A percentile compares a stretch with the other conserved stretches of the same genome.
phyloP scores from a whole-genome alignment of 2,888 invertebrate genomes.

The Pristionchus arcanus region DNA sequence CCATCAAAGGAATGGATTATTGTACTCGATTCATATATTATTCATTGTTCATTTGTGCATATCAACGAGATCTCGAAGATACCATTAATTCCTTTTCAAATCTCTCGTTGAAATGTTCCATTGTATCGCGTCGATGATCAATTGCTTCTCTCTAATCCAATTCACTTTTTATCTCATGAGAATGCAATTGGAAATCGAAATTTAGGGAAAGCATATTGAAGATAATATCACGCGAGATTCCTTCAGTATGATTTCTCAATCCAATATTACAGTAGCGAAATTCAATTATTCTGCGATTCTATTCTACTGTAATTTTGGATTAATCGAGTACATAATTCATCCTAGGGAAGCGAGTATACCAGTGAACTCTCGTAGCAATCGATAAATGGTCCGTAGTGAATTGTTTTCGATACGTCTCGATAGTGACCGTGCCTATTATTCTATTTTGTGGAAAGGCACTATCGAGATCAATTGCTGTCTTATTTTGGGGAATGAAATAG shows the following conservation, averaged over 20 bases:
- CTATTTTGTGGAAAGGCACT: not conserved
- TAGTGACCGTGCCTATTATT: not conserved
- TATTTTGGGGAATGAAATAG: conserved; percentile 34
- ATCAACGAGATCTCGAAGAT: conserved; percentile 26
- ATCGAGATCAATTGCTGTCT: conserved; percentile 29
- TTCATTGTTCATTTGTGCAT: conserved; percentile 50
- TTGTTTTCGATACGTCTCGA: conserved; percentile 14
- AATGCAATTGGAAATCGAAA: not conserved
- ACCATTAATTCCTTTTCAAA: not conserved
- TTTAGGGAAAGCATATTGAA: conserved; percentile 34
- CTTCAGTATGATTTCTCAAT: conserved; percentile 21
- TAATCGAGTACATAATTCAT: conserved; percentile 28
- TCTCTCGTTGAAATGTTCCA: conserved; percentile 29
- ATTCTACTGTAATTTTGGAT: conserved; percentile 4
- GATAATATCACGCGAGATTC: not conserved
- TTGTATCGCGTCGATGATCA: not conserved
- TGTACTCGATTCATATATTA: conserved; percentile 49
- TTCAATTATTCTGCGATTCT: not conserved
- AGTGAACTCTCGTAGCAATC: conserved; percentile 42
- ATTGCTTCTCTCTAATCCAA: not conserved
- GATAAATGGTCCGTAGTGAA: conserved; percentile 50
- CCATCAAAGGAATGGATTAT: conserved; percentile 19
- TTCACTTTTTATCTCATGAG: not conserved
- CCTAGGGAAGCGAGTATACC: conserved; percentile 26
- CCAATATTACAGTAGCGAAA: not conserved